Evolutionary conservation across 1,140 invertebrate species (phyloP).

Genomic region (Mylabris phalerata): DNA sequence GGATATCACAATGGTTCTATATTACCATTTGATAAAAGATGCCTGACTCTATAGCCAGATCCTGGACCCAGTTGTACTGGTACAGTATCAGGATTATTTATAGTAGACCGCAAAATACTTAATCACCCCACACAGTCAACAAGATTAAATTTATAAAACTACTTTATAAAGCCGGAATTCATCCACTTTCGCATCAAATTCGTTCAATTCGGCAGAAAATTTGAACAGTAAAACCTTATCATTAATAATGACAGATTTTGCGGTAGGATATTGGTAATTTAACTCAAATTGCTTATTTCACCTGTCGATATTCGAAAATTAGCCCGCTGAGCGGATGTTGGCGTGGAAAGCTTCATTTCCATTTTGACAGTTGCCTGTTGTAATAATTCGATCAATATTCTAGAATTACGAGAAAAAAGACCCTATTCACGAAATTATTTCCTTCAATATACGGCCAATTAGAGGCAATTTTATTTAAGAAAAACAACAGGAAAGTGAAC

Average conservation of each 20-base stretch:
- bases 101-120: not conserved
- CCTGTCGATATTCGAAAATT: slow-evolving; percentile 23
- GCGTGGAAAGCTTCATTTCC: slow-evolving; percentile 17
- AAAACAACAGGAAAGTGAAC: no score
- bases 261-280: slow-evolving; percentile 14
- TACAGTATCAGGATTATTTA: not conserved
- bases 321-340: slow-evolving; percentile 5
- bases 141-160: no score
- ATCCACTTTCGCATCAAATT: no score
- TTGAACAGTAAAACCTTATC: not conserved
- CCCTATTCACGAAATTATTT: not conserved
- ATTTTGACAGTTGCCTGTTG: slow-evolving; percentile 12
- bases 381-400: slow-evolving; percentile 7
- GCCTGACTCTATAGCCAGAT: not conserved
- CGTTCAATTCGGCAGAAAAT: no score
- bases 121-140: not conserved
- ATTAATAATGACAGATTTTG: slow-evolving; percentile 9
- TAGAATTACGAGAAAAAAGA: not conserved
- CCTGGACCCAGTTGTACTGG: not conserved
- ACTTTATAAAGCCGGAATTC: no score
- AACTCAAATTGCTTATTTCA: slow-evolving; percentile 19
- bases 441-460: not conserved
- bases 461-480: not conserved
- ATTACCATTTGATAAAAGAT: not conserved
- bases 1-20: not conserved